phyloP scores from a whole-genome alignment of 2,888 invertebrate genomes.

The Rhaphigaster nebulosa region DNA sequence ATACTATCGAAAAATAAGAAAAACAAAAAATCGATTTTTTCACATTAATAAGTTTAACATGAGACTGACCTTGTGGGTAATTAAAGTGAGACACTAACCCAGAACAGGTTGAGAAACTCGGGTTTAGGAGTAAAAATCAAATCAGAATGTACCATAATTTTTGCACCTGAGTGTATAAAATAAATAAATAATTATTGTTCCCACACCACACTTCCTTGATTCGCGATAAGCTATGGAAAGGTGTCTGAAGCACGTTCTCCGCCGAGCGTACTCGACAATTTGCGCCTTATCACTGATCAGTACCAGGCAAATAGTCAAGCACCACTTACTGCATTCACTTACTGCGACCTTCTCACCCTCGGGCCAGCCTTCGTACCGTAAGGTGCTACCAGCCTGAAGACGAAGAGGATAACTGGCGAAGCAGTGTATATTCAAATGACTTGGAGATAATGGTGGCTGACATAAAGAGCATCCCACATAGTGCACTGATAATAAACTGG shows the following conservation, averaged over 20 bases:
- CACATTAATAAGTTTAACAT: too few species aligned
- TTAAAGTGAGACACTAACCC: too few species aligned
- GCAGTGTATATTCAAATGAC: not conserved
- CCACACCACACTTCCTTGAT: not conserved
- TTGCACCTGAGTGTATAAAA: not conserved
- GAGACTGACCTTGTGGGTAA: too few species aligned
- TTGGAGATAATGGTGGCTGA: not conserved
- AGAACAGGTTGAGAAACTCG: too few species aligned
- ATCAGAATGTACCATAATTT: not conserved
- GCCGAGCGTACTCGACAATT: not conserved
- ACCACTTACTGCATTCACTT: slow-evolving; percentile 3
- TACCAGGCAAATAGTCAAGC: too few species aligned
- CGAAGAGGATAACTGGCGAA: not conserved
- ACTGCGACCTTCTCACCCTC: not conserved
- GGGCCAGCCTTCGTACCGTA: not conserved
- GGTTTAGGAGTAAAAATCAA: too few species aligned
- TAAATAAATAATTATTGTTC: not conserved
- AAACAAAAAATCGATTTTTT: too few species aligned
- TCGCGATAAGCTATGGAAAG: not conserved
- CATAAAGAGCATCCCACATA: not conserved
- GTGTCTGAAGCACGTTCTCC: not conserved
- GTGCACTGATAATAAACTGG: not conserved
- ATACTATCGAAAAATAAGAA: too few species aligned
- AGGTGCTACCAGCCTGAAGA: not conserved
- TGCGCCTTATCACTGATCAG: not conserved